These are phyloP conservation scores for Vombatus ursinus DNA, from an alignment of 2,113 vertebrate genomes.

Conservation along the genomic window DNA sequence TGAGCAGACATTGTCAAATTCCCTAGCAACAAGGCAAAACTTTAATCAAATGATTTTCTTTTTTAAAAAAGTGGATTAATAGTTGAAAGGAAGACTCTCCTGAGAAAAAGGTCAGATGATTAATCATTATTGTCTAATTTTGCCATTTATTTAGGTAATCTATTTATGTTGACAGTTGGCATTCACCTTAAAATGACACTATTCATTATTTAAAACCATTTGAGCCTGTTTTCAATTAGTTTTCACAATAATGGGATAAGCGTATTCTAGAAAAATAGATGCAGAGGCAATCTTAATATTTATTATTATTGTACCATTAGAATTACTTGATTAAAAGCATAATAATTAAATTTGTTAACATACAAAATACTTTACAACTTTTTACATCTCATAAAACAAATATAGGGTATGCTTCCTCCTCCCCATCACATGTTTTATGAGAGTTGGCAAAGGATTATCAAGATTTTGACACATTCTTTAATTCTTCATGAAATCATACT, in stretches of 20 bases:
- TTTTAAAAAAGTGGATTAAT: background rate
- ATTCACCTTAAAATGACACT: background rate
- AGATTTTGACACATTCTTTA: background rate
- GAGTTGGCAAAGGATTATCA: background rate
- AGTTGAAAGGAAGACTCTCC: background rate
- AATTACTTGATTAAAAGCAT: background rate
- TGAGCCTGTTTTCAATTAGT: background rate
- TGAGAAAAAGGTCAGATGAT: background rate
- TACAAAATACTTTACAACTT: background rate
- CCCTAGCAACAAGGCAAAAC: background rate
- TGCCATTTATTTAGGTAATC: background rate
- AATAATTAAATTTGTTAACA: background rate
- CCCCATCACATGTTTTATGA: background rate
- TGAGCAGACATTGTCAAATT: background rate
- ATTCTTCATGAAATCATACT: background rate
- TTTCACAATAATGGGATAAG: background rate
- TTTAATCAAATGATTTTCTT: background rate
- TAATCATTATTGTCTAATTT: background rate
- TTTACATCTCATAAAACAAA: background rate
- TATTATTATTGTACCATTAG: background rate
- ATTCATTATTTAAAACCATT: background rate
- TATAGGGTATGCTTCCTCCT: background rate
- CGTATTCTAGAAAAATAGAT: background rate
- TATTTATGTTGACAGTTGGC: background rate
- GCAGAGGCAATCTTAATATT: background rate